These are phyloP conservation scores for Flexamia atlantica DNA, from an alignment of 2,888 invertebrate species.

Conservation along the genomic window DNA sequence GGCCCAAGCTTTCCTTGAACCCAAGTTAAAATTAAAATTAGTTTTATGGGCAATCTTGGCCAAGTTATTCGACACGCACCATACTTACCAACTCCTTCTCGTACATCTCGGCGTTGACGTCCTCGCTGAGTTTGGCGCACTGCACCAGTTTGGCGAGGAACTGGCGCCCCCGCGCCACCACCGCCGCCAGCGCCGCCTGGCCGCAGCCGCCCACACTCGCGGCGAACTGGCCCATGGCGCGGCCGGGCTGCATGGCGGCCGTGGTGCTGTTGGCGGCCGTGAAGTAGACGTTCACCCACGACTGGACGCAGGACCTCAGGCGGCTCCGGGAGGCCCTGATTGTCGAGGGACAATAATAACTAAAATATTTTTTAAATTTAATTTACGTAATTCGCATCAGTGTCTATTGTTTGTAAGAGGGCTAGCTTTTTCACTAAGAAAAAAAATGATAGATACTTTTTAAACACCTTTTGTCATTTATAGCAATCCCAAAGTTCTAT, in stretches of 20 bases:
- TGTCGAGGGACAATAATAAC: too few relatives aligned
- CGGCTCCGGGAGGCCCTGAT: conserved; percentile 13
- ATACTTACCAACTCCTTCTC: conserved; percentile 28
- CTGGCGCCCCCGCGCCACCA: background rate
- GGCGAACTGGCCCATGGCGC: background rate
- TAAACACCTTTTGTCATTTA: too few relatives aligned
- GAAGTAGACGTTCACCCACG: conserved; percentile 25
- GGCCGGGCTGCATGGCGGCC: background rate
- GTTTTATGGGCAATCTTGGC: too few relatives aligned
- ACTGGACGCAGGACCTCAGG: background rate
- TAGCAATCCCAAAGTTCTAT: too few relatives aligned
- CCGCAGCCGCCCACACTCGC: background rate
- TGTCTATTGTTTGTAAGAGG: too few relatives aligned
- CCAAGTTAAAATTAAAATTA: too few relatives aligned
- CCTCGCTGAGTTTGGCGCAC: conserved; percentile 23
- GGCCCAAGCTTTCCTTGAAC: too few relatives aligned
- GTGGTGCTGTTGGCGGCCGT: conserved; percentile 2
- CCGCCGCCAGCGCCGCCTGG: background rate
- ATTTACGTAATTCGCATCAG: too few relatives aligned
- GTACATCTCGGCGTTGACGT: background rate
- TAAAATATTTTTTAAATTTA: too few relatives aligned
- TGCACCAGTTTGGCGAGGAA: conserved; percentile 16
- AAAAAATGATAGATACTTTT: too few relatives aligned
- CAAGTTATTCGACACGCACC: too few relatives aligned
- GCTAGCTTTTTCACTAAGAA: too few relatives aligned